Evolutionary conservation across 2,797 vertebrate species (phyloP), one percentile per base, ranked within the genome.

Genomic region (Sparidentex hasta): DNA sequence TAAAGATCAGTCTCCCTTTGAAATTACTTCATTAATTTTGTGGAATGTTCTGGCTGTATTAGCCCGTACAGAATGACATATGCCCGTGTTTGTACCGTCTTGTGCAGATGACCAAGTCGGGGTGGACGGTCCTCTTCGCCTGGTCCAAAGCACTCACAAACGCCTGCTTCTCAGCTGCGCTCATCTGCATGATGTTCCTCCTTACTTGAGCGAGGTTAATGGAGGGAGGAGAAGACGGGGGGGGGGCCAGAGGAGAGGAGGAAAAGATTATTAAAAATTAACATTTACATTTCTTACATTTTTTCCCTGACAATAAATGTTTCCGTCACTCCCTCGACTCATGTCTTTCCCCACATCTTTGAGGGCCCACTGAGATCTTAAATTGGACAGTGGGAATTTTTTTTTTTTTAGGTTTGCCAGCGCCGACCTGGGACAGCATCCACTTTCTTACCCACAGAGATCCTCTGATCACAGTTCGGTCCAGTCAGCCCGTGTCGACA

Each of bases 21-120:
- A 76, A 74, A 58, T 58, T 9, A 56, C 25, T 21, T 65, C 18
- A 65, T 65, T 25, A 41, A 62, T 64, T 25, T 25, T 9, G 11
- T 29, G 44, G 59, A 58, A n/a, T 41, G 41, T 25, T 51, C 2
- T 20, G 6, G 21, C 33, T 41, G 41, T 5, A n/a, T 63, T 14
- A 74, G 21, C 23, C 46, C 38, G 17, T 23, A 7, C 1, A 18
- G 7, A 27, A 25, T 23, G 8, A 54, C 33, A 38, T 20, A 9
- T 54, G 27, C 4, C 43, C n/a, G 20, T 64, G n/a, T 87, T 83
- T 63, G 20, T 91, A 94, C 90, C 97, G 94, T 71, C 97, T 93
- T 38, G 95, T 98, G 51, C 97, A 96, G 76, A 99, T 97, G 81
- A 99, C 97, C 63, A 97, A 94, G 76, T 97, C 95, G 20, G 98